Evolutionary conservation across 1,140 invertebrate genomes (phyloP), one percentile per base, ranked within the genome.

Genomic region (Mylabris phalerata): DNA sequence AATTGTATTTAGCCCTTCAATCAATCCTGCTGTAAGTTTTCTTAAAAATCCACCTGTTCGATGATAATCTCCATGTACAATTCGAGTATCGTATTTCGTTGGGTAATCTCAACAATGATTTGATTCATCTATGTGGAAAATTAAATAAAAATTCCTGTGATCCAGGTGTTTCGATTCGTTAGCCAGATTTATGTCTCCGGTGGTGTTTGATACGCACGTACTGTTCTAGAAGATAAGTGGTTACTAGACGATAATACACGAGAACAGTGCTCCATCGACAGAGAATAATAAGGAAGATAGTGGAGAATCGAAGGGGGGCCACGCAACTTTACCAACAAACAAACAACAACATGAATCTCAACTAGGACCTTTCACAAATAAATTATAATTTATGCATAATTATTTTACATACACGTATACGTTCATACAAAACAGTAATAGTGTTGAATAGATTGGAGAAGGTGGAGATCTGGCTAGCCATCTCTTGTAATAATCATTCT

Each of bases 381-480:
- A 48, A 55, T 48, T 55, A 55, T 55, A 55, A 55, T 55, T 55
- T 55, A 55, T 55, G 51, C 51, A 45, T 55, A 55, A 55, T 55
- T 55, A 55, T 55, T 55, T 46, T 32, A 38, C 44, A 44, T 11
- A 47, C 52, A 32, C 32, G 32, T 32, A 5, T 32, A 32, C 32
- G 19, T 19, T 19, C 7, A 32, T 32, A 32, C 4, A 32, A 32
- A 7, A 32, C 4, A 32, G 7, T 5, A 32, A 32, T 32, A 32
- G 32, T 32, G 32, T 32, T 32, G 32, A 32, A 32, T 32, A 32
- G 32, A 32, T 32, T 32, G 32, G 32, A 32, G 32, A 32, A 32
- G 32, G 32, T 32, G 32, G 32, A 32, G 32, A 32, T 11, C 10
- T 9, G 38, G 49, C 32, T 24, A 39, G 39, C 39, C 41, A 42